Evolutionary conservation across 2,113 vertebrate genomes (phyloP).

Genomic region (Anhinga rufa): DNA sequence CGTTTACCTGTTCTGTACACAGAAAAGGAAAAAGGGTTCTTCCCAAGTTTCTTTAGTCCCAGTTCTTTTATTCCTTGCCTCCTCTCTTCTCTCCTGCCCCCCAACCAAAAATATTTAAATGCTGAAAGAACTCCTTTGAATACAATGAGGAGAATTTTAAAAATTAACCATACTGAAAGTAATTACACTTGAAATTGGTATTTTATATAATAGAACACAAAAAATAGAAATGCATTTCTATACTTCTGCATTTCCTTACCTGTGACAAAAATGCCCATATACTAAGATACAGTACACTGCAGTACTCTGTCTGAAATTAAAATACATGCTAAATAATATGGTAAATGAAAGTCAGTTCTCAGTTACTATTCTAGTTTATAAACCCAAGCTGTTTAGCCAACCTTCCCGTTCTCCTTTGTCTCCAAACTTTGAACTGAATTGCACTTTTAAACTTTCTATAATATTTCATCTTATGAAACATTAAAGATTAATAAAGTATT

Average conservation of each 20-base stretch:
- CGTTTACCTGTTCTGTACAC: background rate
- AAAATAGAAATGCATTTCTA: background rate
- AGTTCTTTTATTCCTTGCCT: background rate
- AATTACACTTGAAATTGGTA: background rate
- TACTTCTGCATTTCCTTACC: background rate
- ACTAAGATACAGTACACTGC: background rate
- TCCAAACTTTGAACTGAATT: background rate
- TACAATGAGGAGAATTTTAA: background rate
- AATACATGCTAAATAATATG: background rate
- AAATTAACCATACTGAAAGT: background rate
- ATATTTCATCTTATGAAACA: background rate
- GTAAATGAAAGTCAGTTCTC: background rate
- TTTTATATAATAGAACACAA: background rate
- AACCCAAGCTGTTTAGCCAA: background rate
- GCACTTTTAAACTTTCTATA: background rate
- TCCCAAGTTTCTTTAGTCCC: background rate
- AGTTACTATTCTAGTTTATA: background rate
- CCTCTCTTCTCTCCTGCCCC: background rate
- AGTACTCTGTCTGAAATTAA: background rate
- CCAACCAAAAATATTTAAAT: background rate
- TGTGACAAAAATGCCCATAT: background rate
- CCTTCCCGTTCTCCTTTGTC: background rate
- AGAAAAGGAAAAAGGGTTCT: background rate
- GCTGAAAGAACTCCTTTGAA: background rate
- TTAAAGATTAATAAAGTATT: background rate